These are phyloP conservation scores for Circaetus gallicus DNA, from an alignment of 2,113 vertebrate species.

Conservation along the genomic window DNA sequence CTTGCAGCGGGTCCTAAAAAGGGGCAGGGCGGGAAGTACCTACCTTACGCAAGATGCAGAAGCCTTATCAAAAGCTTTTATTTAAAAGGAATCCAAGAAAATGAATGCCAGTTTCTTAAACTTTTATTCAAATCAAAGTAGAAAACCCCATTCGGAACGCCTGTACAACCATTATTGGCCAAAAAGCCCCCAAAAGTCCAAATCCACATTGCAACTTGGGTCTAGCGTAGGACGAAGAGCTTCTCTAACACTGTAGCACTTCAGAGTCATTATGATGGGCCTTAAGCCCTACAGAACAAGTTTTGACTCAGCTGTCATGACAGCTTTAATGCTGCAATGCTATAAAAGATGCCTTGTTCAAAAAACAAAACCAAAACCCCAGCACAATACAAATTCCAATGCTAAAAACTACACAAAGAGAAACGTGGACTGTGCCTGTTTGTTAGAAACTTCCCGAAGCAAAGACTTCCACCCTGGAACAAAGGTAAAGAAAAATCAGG, in stretches of 20 bases:
- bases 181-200: not conserved
- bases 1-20: not conserved
- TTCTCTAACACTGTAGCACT: not conserved
- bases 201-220: not conserved
- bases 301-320: not conserved
- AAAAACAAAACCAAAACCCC: not conserved
- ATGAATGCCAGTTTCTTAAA: not conserved
- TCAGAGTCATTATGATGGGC: not conserved
- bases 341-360: not conserved
- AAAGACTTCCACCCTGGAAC: not conserved
- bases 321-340: not conserved
- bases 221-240: fast-evolving
- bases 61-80: not conserved
- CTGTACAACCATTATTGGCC: not conserved
- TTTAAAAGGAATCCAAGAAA: not conserved
- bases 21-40: not conserved
- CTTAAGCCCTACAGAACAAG: not conserved
- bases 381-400: not conserved
- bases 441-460: not conserved
- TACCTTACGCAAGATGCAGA: not conserved
- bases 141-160: not conserved
- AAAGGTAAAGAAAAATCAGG: not conserved
- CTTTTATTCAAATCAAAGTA: not conserved
- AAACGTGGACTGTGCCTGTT: not conserved
- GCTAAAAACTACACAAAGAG: not conserved